Evolutionary conservation across 2,888 invertebrate species (phyloP), one percentile per base, ranked within the genome.

Genomic region (Amphipoea lucens): DNA sequence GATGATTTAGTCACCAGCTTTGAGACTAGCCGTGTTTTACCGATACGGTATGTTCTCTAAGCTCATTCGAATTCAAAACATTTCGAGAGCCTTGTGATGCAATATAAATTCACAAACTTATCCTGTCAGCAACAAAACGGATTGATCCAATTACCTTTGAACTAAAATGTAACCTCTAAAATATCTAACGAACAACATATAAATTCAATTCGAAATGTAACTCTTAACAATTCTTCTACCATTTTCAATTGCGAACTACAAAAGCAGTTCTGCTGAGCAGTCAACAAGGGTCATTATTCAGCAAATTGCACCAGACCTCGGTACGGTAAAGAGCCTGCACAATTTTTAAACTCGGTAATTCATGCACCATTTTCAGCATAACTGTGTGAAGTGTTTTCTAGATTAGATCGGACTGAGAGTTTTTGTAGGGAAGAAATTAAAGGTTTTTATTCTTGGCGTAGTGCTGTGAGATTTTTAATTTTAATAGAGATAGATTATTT

Each of bases 221-320:
- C 74, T 67, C 68, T 78, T 54, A 80, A 81, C 76, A 86, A 76
- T 79, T 82, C 69, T 76, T 84, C 36, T 57, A 71, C 71, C 17
- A 69, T 71, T 82, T 84, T 78, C 74, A 85, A 82, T 83, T 87
- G 79, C 65, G 74, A 42, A 81, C 68, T 70, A 84, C 83, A 84
- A 84, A 72, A 75, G 79, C 77, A 62, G 60, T 80, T 84, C 75
- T 78, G 48, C 74, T 62, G 48, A 76, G 71, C 60, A 85, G 89
- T 89, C 87, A 89, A 90, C 90, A 90, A 82, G 87, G 86, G 86
- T 88, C 88, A 90, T 91, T 91, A 91, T 89, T 87, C 86, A 85
- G 88, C 80, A 88, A 92, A 91, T 90, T 91, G 88, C 89, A 84
- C 48, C 74, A 78, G 71, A 54, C 76, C 88, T 84, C 78, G 81